These are phyloP conservation scores for Bucco capensis DNA, from an alignment of 2,113 vertebrate genomes.

Conservation along the genomic window DNA sequence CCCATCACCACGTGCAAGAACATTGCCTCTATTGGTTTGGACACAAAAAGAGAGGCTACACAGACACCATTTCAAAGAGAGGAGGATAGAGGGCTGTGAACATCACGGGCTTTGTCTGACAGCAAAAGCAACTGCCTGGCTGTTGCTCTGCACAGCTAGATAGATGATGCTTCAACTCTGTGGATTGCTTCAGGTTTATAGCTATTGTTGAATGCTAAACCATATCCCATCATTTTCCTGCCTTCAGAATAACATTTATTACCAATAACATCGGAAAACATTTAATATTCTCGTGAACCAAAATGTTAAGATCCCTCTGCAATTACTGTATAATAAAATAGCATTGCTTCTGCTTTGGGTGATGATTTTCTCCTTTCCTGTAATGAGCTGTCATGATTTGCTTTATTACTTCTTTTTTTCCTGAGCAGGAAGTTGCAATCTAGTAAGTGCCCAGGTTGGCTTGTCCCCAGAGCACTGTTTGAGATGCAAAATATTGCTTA, in stretches of 20 bases:
- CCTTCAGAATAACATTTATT: neutral
- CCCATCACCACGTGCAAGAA: neutral
- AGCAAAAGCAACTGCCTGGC: neutral
- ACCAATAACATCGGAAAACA: neutral
- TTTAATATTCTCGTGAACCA: conserved; percentile 13
- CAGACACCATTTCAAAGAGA: neutral
- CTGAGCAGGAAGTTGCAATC: conserved; percentile 19
- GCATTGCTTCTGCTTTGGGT: conserved; percentile 24
- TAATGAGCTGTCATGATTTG: conserved; percentile 48
- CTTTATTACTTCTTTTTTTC: conserved; percentile 15
- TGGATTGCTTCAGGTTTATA: neutral
- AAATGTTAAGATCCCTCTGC: neutral
- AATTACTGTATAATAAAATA: conserved; percentile 9
- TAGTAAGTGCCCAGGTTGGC: neutral
- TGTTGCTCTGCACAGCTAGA: neutral
- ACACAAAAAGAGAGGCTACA: neutral
- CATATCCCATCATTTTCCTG: neutral
- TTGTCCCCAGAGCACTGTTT: conserved; percentile 29
- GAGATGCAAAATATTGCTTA: conserved; percentile 46
- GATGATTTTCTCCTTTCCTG: conserved; percentile 25
- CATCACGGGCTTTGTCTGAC: neutral
- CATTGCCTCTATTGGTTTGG: neutral
- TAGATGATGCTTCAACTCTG: neutral
- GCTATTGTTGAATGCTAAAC: neutral
- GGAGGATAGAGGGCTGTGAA: neutral